Percentiles rank a stretch among this genome's conserved stretches.
Conservation (phyloP, 2,797 vertebrate genomes). For the Atherinosoma microstoma region DNA sequence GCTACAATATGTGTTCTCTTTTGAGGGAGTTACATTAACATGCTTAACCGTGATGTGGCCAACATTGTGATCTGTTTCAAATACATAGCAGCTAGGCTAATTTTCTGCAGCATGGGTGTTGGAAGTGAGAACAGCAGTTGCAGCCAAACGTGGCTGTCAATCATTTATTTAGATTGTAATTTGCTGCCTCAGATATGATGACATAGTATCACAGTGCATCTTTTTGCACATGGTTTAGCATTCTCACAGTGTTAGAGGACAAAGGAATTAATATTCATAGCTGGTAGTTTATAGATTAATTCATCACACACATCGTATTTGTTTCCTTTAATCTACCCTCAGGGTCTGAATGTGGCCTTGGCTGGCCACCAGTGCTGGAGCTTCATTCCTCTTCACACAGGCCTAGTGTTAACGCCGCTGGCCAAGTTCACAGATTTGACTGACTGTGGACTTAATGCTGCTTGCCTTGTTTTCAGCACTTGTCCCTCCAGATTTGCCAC, state of each 20-base stretch:
- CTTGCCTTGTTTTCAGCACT: constrained; percentile 94
- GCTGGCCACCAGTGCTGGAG: constrained; percentile 88
- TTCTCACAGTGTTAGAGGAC: constrained; percentile 29
- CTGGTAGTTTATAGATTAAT: constrained; percentile 78
- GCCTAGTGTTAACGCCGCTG: constrained; percentile 87
- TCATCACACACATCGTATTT: constrained; percentile 80
- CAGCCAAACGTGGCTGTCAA: constrained; percentile 66
- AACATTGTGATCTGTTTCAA: constrained; percentile 19
- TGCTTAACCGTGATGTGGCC: not conserved
- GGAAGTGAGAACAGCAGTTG: constrained; percentile 65
- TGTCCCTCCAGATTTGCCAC: constrained; percentile 96
- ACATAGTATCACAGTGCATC: constrained; percentile 42
- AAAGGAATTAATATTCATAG: constrained; percentile 68
- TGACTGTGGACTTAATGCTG: constrained; percentile 94
- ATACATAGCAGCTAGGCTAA: constrained; percentile 28
- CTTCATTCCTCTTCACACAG: constrained; percentile 86
- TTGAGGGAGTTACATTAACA: not conserved
- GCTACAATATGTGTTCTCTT: not conserved
- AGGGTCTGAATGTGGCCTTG: constrained; percentile 77
- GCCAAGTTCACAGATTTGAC: constrained; percentile 90
- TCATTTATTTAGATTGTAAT: constrained; percentile 61
- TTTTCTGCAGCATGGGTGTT: constrained; percentile 48
- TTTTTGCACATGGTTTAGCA: constrained; percentile 42
- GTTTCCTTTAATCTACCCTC: constrained; percentile 76
- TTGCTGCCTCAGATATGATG: constrained; percentile 32